A percentile compares a stretch with the other conserved stretches of the same genome.
Conservation (phyloP, 1,140 invertebrate species). For the Drosophila quadrilineata region DNA sequence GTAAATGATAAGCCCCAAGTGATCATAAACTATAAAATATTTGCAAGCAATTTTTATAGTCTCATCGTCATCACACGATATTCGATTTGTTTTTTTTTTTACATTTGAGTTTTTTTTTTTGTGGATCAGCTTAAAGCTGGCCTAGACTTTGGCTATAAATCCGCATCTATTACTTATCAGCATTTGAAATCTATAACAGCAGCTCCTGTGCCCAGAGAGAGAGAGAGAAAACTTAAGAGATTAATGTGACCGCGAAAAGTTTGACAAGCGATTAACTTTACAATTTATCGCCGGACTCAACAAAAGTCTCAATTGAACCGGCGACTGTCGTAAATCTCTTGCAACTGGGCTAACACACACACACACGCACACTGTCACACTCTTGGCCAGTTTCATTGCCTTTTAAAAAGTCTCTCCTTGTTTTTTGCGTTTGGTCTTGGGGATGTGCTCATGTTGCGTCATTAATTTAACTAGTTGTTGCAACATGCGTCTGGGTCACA, state of each 20-base stretch:
- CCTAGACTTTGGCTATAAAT: slow-evolving; percentile 13
- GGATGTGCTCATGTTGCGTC: slow-evolving; percentile 59
- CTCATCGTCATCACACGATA: slow-evolving; percentile 6
- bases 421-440: too few species aligned
- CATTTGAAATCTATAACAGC: slow-evolving; percentile 9
- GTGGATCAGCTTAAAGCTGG: not conserved
- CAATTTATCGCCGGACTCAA: slow-evolving; percentile 56
- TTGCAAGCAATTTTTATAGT: slow-evolving; percentile 14
- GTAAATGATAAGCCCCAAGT: slow-evolving; percentile 22
- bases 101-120: not conserved
- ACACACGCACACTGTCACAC: too few species aligned
- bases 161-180: slow-evolving; percentile 16
- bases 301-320: slow-evolving; percentile 29
- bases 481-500: slow-evolving; percentile 66
- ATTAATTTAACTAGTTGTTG: slow-evolving; percentile 78
- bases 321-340: slow-evolving; percentile 72
- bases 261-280: slow-evolving; percentile 79
- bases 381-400: too few species aligned
- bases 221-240: slow-evolving; percentile 28
- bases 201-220: slow-evolving; percentile 12
- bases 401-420: not conserved
- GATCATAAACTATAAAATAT: slow-evolving; percentile 2
- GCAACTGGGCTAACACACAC: not conserved
- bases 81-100: not conserved
- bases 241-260: slow-evolving; percentile 72